These are phyloP conservation scores for Coracopsis vasa DNA, from an alignment of 2,113 vertebrate species.

Conservation along the genomic window DNA sequence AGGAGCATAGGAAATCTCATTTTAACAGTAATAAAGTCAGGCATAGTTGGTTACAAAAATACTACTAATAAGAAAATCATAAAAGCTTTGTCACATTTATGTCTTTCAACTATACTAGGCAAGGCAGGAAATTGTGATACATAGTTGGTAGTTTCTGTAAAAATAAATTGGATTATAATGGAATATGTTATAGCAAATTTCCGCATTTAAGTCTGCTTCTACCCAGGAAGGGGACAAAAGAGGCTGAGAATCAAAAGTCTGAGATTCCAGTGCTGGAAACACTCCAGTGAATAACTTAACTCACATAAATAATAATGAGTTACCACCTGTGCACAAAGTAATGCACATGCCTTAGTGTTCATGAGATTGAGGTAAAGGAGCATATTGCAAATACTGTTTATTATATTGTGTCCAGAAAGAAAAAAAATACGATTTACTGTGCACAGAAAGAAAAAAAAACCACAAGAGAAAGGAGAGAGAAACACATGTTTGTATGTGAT, in stretches of 20 bases:
- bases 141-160: slow-evolving; percentile 2
- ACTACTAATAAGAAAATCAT: neutral
- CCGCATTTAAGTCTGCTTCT: neutral
- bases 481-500: neutral
- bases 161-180: slow-evolving; percentile 14
- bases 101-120: neutral
- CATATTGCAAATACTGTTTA: neutral
- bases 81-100: neutral
- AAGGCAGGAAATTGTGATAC: slow-evolving; percentile 24
- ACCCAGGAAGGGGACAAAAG: neutral
- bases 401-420: neutral
- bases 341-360: neutral
- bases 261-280: slow-evolving; percentile 35
- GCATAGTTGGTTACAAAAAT: neutral
- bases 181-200: neutral
- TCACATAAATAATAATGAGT: slow-evolving; percentile 35
- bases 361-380: neutral
- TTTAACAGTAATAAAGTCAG: neutral
- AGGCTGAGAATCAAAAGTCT: neutral
- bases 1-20: neutral
- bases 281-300: neutral
- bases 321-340: slow-evolving; percentile 8
- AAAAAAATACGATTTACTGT: neutral
- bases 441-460: neutral
- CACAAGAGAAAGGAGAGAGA: neutral